phyloP scores from a whole-genome alignment of 2,797 vertebrate genomes.

The Apodemus agrarius region DNA sequence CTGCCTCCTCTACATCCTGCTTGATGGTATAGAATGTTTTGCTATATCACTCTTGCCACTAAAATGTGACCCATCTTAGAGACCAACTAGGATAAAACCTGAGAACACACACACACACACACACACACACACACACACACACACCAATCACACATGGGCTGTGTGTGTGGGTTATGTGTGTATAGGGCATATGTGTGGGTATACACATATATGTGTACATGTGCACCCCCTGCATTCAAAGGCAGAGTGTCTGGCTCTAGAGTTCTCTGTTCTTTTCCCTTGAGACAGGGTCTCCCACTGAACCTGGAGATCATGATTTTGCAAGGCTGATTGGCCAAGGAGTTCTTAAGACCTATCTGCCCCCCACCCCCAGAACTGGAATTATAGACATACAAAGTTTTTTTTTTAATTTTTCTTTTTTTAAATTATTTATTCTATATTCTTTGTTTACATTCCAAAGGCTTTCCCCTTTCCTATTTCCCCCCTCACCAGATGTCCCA shows the following conservation, averaged over 20 bases:
- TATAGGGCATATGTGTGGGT: background rate
- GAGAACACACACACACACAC: background rate
- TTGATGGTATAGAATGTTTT: background rate
- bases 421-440: too few relatives aligned
- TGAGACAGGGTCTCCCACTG: background rate
- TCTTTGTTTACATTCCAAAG: too few relatives aligned
- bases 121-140: background rate
- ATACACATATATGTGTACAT: background rate
- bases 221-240: background rate
- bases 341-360: background rate
- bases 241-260: background rate
- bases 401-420: too few relatives aligned
- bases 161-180: background rate
- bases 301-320: background rate
- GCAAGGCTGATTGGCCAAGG: background rate
- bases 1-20: background rate
- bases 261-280: background rate
- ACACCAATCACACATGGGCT: background rate
- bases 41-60: background rate
- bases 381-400: background rate
- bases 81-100: background rate
- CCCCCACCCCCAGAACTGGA: background rate
- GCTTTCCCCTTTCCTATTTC: too few relatives aligned
- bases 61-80: background rate
- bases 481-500: too few relatives aligned